Percentiles rank a stretch among this genome's conserved stretches.
These are phyloP conservation scores for Amphipoea oculea DNA, from an alignment of 2,888 invertebrate genomes.

Conservation along the genomic window DNA sequence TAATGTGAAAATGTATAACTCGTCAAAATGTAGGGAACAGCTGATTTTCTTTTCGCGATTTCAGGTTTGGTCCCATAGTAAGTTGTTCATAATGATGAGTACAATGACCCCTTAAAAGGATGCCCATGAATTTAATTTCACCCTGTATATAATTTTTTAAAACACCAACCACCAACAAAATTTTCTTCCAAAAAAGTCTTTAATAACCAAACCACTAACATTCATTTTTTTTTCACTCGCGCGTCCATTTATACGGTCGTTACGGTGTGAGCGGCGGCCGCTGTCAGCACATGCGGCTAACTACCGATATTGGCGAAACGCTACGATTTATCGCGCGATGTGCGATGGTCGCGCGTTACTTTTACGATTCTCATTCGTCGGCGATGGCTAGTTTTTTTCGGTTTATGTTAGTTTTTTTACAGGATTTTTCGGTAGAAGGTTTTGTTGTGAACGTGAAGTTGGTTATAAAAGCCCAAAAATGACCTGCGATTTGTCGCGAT, in stretches of 20 bases:
- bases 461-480: not conserved
- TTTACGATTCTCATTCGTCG: slow-evolving; percentile 50
- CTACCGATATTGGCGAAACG: slow-evolving; percentile 62
- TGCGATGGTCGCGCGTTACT: slow-evolving; percentile 38
- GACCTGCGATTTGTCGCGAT: not conserved
- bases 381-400: slow-evolving; percentile 26
- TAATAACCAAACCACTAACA: slow-evolving; percentile 8
- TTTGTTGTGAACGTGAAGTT: not conserved
- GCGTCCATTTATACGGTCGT: slow-evolving; percentile 14
- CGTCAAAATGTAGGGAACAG: too few relatives aligned
- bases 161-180: not conserved
- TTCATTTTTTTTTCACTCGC: not conserved
- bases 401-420: not conserved
- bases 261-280: slow-evolving; percentile 48
- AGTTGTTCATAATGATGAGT: too few relatives aligned
- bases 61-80: too few relatives aligned
- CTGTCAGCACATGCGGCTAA: slow-evolving; percentile 62
- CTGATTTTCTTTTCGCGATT: too few relatives aligned
- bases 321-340: slow-evolving; percentile 61
- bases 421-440: not conserved
- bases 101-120: too few relatives aligned
- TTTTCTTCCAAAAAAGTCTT: not conserved
- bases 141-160: too few relatives aligned
- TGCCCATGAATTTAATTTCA: too few relatives aligned
- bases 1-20: too few relatives aligned